phyloP scores from a whole-genome alignment of 2,888 invertebrate genomes.

The Escarpia spicata region DNA sequence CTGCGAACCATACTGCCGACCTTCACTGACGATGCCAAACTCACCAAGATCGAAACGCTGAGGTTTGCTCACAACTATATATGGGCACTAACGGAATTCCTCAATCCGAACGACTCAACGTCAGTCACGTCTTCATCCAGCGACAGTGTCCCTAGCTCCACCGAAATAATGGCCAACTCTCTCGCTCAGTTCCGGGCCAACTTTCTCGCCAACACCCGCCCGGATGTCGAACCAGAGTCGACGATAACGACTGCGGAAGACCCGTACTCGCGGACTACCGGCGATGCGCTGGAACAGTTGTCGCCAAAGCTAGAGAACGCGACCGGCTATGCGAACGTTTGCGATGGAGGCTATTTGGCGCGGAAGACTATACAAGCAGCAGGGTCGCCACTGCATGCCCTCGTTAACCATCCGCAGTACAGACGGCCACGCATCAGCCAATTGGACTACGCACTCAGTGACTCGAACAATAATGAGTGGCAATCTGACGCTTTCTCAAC shows the following conservation, averaged over 20 bases:
- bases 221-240: background rate
- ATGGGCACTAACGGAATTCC: slow-evolving; percentile 87
- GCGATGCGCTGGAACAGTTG: background rate
- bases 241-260: background rate
- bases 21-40: slow-evolving; percentile 69
- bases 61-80: slow-evolving; percentile 96
- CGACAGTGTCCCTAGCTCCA: background rate
- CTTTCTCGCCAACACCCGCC: background rate
- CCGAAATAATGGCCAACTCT: background rate
- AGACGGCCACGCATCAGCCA: background rate
- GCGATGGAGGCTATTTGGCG: background rate
- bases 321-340: background rate
- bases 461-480: background rate
- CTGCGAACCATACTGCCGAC: slow-evolving; percentile 68
- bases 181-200: slow-evolving; percentile 11
- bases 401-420: background rate
- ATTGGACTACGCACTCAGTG: background rate
- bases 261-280: background rate
- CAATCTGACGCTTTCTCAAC: background rate
- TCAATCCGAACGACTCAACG: slow-evolving; percentile 68
- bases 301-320: background rate
- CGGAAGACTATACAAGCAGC: background rate
- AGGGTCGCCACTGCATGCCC: background rate
- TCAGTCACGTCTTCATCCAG: background rate
- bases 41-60: slow-evolving; percentile 74